Percentiles rank a stretch among this genome's conserved stretches.
Evolutionary conservation across 1,140 invertebrate species (phyloP).

Genomic region (Coenobita brevimanus): DNA sequence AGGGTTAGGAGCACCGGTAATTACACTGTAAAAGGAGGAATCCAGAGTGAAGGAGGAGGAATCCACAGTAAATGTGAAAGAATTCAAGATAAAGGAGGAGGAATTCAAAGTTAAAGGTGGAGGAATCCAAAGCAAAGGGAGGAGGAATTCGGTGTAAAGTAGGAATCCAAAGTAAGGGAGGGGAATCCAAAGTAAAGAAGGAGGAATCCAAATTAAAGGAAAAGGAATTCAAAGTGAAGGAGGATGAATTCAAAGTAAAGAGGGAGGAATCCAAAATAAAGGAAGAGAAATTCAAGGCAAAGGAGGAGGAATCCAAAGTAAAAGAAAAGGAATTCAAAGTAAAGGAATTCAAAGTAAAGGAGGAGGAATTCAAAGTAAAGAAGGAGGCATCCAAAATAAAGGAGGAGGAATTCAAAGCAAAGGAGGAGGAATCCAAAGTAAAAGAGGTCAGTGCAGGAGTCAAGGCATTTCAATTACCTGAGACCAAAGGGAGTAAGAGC

Average conservation of each 20-base stretch:
- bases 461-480: neutral
- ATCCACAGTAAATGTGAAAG: neutral
- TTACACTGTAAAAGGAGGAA: neutral
- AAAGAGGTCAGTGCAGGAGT: neutral
- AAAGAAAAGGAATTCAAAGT: neutral
- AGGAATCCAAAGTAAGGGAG: conserved; percentile 7
- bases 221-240: neutral
- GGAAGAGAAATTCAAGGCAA: neutral
- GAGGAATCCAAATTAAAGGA: neutral
- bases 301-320: neutral
- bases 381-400: neutral
- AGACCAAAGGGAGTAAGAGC: neutral
- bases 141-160: no score
- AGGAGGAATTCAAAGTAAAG: neutral
- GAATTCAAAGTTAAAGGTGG: neutral
- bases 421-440: neutral
- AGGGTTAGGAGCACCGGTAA: no score
- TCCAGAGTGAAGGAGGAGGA: neutral
- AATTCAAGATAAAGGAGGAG: neutral
- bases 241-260: neutral
- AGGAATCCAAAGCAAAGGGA: neutral
- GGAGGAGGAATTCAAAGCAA: neutral
- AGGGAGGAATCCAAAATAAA: neutral
- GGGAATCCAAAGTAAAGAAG: neutral
- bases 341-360: neutral